A percentile compares a stretch with the other conserved stretches of the same genome.
These are phyloP conservation scores for Amazona ochrocephala DNA, from an alignment of 2,797 vertebrate species.

Conservation along the genomic window DNA sequence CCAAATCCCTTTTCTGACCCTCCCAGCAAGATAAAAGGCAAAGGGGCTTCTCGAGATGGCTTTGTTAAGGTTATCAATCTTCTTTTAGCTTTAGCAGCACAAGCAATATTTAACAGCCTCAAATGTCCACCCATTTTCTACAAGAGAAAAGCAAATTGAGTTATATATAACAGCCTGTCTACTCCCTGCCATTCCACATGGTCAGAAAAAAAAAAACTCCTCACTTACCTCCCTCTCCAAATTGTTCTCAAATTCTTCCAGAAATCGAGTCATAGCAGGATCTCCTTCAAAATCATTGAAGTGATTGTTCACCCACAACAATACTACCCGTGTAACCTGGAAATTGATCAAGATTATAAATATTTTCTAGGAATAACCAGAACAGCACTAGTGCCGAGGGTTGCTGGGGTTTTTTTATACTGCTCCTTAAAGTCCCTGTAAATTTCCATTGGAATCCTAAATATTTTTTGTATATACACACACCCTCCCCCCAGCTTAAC, in stretches of 20 bases:
- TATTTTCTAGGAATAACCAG: background rate
- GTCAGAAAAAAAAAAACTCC: background rate
- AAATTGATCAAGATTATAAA: constrained; percentile 29
- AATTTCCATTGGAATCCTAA: background rate
- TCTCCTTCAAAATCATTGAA: constrained; percentile 99
- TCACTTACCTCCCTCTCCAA: constrained; percentile 93
- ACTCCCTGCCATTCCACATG: background rate
- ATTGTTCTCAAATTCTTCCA: constrained; percentile 99
- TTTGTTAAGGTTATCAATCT: constrained; percentile 95
- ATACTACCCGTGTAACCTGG: constrained; percentile 99
- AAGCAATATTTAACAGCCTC: constrained; percentile 97
- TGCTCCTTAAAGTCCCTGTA: background rate
- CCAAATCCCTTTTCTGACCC: constrained; percentile 97
- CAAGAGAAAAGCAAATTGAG: background rate
- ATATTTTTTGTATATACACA: background rate
- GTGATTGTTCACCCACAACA: constrained; percentile 99
- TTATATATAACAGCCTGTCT: background rate
- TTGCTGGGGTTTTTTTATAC: background rate
- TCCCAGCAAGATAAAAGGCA: constrained; percentile 94
- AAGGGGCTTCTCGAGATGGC: constrained; percentile 92
- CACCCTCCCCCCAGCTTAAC: background rate
- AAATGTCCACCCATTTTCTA: constrained; percentile 99
- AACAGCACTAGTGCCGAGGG: background rate
- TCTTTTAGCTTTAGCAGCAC: constrained; percentile 97
- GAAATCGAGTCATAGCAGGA: constrained; percentile 94